Percentiles rank a stretch among this genome's conserved stretches.
Evolutionary conservation across 2,113 vertebrate species (phyloP).

Genomic region (Trogon melanurus): DNA sequence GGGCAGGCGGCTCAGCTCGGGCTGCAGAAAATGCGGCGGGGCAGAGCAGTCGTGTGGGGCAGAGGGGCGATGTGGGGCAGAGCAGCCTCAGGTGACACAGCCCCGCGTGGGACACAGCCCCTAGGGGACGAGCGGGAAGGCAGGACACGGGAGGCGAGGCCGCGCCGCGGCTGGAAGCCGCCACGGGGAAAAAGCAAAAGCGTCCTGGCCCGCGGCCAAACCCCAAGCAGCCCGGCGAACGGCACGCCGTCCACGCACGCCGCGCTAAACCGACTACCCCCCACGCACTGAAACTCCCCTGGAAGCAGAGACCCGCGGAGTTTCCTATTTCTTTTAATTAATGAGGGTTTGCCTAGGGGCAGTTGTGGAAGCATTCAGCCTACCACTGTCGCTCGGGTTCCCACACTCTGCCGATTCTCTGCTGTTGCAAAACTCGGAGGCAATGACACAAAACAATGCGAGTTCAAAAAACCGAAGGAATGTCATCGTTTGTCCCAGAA

Average conservation of each 20-base stretch:
- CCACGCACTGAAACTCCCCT: neutral
- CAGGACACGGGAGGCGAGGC: neutral
- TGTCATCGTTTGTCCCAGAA: neutral
- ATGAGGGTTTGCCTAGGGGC: neutral
- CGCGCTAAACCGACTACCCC: neutral
- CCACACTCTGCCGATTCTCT: neutral
- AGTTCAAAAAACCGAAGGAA: neutral
- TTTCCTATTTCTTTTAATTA: slow-evolving; percentile 23
- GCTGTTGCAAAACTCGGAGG: neutral
- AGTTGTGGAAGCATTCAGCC: neutral
- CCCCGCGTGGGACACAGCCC: neutral
- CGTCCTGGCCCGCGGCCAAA: neutral
- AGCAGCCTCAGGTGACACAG: no score
- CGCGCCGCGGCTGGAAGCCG: rapidly evolving
- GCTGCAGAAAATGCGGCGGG: neutral
- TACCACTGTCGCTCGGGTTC: neutral
- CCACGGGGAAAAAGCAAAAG: rapidly evolving
- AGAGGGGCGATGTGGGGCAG: no score
- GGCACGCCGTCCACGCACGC: neutral
- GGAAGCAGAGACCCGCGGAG: neutral
- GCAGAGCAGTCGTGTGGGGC: neutral
- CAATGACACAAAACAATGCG: neutral
- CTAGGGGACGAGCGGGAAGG: neutral
- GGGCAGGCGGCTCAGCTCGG: neutral
- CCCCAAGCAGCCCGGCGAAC: neutral